These are phyloP conservation scores for Rhynchomys soricoides DNA, from an alignment of 2,113 vertebrate species.

Conservation along the genomic window DNA sequence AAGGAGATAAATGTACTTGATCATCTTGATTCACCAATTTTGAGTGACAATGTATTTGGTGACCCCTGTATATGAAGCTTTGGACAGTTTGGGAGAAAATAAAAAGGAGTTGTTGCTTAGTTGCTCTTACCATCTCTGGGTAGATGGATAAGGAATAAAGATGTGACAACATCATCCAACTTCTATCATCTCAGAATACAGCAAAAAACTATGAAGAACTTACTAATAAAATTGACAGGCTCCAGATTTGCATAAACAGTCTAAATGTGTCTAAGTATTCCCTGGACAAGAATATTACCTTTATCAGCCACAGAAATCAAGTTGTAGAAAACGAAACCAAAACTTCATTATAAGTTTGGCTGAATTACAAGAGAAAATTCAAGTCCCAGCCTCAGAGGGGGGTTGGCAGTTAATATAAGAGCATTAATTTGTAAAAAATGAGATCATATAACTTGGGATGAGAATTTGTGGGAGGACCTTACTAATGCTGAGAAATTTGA, in stretches of 20 bases:
- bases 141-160: neutral
- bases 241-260: neutral
- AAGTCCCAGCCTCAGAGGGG: neutral
- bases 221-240: neutral
- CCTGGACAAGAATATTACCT: neutral
- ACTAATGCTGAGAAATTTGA: too few relatives aligned
- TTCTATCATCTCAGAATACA: neutral
- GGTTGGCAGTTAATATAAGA: neutral
- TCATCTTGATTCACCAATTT: too few relatives aligned
- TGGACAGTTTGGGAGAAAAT: too few relatives aligned
- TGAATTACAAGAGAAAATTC: neutral
- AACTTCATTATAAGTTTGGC: neutral
- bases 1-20: too few relatives aligned
- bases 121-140: neutral
- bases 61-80: too few relatives aligned
- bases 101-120: too few relatives aligned
- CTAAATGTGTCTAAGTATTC: neutral
- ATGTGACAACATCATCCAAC: neutral
- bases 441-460: neutral
- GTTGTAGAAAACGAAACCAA: neutral
- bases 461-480: neutral
- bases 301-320: neutral
- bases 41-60: too few relatives aligned
- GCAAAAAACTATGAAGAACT: neutral
- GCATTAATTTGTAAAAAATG: neutral